A percentile compares a stretch with the other conserved stretches of the same genome.
Conservation (phyloP, 2,888 invertebrate genomes). For the Orchesella flavescens region DNA sequence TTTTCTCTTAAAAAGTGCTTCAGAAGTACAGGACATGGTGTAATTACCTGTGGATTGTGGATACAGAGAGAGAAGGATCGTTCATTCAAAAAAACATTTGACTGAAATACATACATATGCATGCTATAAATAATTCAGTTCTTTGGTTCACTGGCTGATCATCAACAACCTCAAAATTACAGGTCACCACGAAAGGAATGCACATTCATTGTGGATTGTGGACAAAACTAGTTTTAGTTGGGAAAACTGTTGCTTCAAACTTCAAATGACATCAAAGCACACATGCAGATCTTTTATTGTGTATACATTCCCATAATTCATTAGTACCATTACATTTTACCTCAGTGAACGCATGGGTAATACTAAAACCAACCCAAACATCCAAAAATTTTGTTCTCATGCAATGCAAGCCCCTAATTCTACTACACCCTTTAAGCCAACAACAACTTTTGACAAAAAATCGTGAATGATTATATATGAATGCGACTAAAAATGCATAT, state of each 20-base stretch:
- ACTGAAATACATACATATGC: background rate
- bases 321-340: background rate
- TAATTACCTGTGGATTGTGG: too few relatives aligned
- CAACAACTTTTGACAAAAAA: constrained; percentile 18
- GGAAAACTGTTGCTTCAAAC: background rate
- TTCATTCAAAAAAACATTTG: too few relatives aligned
- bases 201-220: background rate
- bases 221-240: background rate
- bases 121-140: background rate
- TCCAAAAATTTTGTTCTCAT: too few relatives aligned
- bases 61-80: too few relatives aligned
- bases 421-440: constrained; percentile 23
- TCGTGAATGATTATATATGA: background rate
- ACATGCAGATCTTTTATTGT: background rate
- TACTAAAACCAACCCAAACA: background rate
- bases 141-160: background rate
- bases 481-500: constrained; percentile 25
- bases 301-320: constrained; percentile 14
- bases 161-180: background rate
- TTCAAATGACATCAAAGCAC: background rate
- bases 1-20: background rate
- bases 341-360: background rate
- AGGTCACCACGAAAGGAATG: constrained; percentile 1
- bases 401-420: background rate
- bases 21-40: background rate